These are phyloP conservation scores for Mythimna loreyi DNA, from an alignment of 2,888 invertebrate genomes.

Conservation along the genomic window DNA sequence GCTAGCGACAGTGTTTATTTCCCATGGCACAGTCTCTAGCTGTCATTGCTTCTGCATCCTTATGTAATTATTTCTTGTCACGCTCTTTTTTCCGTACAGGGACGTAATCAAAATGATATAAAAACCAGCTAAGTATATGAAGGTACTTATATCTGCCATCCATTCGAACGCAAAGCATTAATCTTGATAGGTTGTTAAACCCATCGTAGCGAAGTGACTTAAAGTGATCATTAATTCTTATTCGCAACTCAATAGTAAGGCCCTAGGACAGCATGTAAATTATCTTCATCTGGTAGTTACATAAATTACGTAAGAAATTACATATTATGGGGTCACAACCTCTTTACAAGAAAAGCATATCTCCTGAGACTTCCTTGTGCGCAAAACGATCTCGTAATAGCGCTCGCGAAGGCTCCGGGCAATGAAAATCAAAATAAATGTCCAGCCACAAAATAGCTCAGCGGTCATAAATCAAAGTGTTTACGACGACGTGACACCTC, in stretches of 20 bases:
- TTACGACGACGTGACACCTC: slow-evolving; percentile 73
- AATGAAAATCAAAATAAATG: slow-evolving; percentile 76
- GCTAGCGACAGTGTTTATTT: slow-evolving; percentile 5
- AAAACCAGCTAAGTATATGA: slow-evolving; percentile 10
- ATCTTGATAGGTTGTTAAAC: slow-evolving; percentile 41
- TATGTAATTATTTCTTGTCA: slow-evolving; percentile 40
- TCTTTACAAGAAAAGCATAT: slow-evolving; percentile 49
- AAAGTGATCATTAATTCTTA: slow-evolving; percentile 43
- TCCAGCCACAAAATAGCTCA: slow-evolving; percentile 73
- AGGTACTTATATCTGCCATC: slow-evolving; percentile 12
- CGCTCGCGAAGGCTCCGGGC: slow-evolving; percentile 53
- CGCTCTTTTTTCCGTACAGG: slow-evolving; percentile 30
- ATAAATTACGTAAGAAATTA: slow-evolving; percentile 51
- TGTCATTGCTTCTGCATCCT: slow-evolving; percentile 32
- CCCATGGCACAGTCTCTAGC: neutral
- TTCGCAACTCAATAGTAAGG: slow-evolving; percentile 39
- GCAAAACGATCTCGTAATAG: slow-evolving; percentile 57
- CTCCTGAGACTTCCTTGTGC: slow-evolving; percentile 55
- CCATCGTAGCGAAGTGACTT: slow-evolving; percentile 35
- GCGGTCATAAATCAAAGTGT: slow-evolving; percentile 77
- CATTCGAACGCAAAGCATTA: slow-evolving; percentile 36
- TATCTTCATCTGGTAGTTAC: slow-evolving; percentile 44
- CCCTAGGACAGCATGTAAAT: slow-evolving; percentile 42
- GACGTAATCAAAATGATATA: slow-evolving; percentile 44
- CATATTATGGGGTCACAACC: slow-evolving; percentile 51